phyloP scores from a whole-genome alignment of 1,140 invertebrate species.

The Solenopsis invicta region DNA sequence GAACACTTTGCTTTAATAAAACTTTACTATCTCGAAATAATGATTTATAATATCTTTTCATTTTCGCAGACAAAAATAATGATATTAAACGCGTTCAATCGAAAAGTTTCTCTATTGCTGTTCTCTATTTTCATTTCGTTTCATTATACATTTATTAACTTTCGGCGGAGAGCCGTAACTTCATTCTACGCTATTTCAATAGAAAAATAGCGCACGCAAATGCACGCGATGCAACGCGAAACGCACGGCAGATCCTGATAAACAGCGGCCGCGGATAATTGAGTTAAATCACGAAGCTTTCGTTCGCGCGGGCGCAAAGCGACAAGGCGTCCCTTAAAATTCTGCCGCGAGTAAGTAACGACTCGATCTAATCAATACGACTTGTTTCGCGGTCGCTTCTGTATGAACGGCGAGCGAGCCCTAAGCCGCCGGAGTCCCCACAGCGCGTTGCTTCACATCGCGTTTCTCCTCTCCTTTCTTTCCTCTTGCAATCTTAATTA shows the following conservation, averaged over 20 bases:
- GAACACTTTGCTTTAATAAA: background rate
- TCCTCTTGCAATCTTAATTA: conserved; percentile 55
- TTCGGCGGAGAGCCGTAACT: background rate
- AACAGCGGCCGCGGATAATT: conserved; percentile 48
- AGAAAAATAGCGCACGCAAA: conserved; percentile 3
- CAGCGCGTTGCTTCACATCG: conserved; percentile 57
- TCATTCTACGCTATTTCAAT: background rate
- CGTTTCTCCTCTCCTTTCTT: conserved; percentile 48
- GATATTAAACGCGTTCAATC: background rate
- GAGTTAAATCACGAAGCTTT: conserved; percentile 62
- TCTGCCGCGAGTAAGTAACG: conserved; percentile 62
- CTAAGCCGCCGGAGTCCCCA: background rate
- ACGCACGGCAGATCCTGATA: background rate
- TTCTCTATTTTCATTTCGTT: background rate
- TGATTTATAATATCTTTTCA: background rate
- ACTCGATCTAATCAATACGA: conserved; percentile 76
- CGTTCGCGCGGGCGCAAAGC: conserved; percentile 42
- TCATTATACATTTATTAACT: background rate
- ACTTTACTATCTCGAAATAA: background rate
- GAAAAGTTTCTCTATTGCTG: background rate
- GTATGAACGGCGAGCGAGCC: conserved; percentile 12
- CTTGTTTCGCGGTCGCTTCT: conserved; percentile 70
- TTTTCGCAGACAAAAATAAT: background rate
- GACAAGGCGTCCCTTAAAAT: conserved; percentile 67
- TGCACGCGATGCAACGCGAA: conserved; percentile 38